Base-by-base conservation (phyloP, 1,140 invertebrate species). In the Cherax destructor region DNA sequence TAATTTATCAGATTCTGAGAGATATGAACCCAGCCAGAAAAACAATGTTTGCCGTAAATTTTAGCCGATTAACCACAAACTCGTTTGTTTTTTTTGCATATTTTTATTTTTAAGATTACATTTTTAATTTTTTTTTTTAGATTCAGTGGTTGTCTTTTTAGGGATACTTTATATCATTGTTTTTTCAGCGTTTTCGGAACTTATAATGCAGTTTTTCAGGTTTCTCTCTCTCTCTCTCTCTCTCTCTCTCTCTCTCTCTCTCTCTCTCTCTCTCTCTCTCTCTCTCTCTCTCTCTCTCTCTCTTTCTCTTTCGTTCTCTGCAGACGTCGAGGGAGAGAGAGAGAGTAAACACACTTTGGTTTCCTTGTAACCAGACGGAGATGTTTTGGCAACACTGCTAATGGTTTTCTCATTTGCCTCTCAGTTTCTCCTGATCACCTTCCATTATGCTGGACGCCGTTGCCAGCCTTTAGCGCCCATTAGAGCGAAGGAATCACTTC, bases 201-300 rank as follows among this genome's bases (percentile, higher is more conserved):
- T 41, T 41, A 41, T 41, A 41, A 41, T 41, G 30, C 30, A 41
- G 30, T 41, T 41, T 41, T 41, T 41, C 30, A 41, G 30, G 30
- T 56, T 13, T 56, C 80, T 52, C 50, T 83, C 80, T 52, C 80
- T 24, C 56, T 83, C 41, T n/a, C 80, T 59, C 80, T 83, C 80
- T 83, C 80, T 83, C 80, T 83, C 52, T 59, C 52, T 83, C 80
- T 83, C 80, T 83, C 80, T 79, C 77, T 79, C 77, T 79, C 56
- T 61, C 56, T 61, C 56, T 61, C 56, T 61, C 56, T 56, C 80
- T 83, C 80, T 83, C 80, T 83, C 80, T 83, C 80, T 83, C 49
- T 83, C 80, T 83, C 49, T 83, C 80, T 83, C 49, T 83, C 80
- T 83, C 49, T 83, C 80, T 83, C 50, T 83, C 80, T 49, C 76